These are phyloP conservation scores for Leucophenga maculata DNA, from an alignment of 2,888 invertebrate genomes.

Conservation along the genomic window DNA sequence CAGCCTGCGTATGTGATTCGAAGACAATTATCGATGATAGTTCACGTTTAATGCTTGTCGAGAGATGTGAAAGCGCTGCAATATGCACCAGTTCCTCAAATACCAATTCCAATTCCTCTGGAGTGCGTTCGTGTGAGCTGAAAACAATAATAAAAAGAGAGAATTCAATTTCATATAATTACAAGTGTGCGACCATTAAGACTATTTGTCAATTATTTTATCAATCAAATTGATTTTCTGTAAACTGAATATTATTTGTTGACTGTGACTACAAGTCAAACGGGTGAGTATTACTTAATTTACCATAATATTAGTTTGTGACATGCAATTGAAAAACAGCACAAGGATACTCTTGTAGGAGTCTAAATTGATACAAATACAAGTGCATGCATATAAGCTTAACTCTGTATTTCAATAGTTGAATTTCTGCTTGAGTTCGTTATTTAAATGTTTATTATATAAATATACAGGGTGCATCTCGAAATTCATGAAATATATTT, in stretches of 20 bases:
- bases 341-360: neutral
- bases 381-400: too few species aligned
- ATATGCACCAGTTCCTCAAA: slow-evolving; percentile 88
- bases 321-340: neutral
- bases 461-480: too few species aligned
- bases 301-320: neutral
- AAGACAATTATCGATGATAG: slow-evolving; percentile 85
- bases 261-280: neutral
- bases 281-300: neutral
- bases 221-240: slow-evolving; percentile 1
- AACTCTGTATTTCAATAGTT: too few species aligned
- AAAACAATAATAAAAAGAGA: slow-evolving; percentile 32
- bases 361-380: too few species aligned
- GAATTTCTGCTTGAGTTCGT: too few species aligned
- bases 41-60: slow-evolving; percentile 86
- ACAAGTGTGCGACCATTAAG: neutral
- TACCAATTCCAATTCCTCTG: slow-evolving; percentile 85
- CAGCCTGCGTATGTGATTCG: slow-evolving; percentile 84
- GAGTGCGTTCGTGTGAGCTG: slow-evolving; percentile 83
- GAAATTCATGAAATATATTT: too few species aligned
- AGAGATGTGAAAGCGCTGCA: slow-evolving; percentile 84
- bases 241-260: neutral
- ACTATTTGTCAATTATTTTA: neutral
- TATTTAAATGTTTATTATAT: too few species aligned
- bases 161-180: neutral